Base-by-base conservation (phyloP, 2,797 vertebrate species). In the Lophotriccus pileatus region DNA sequence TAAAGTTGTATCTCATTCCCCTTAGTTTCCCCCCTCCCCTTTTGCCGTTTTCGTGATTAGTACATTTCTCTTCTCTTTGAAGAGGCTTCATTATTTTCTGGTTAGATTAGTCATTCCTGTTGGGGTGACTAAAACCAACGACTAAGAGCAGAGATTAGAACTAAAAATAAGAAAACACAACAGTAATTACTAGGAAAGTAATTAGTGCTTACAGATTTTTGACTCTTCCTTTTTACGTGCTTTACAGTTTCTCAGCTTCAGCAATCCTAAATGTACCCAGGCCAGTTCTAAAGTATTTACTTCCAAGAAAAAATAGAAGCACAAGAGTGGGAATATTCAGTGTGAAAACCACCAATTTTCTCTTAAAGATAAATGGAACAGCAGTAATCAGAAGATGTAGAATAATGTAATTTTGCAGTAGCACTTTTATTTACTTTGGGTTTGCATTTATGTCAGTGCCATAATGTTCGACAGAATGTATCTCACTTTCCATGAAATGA, bases 101-200 rank as follows among this genome's bases (percentile, higher is more conserved):
- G 79, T 80, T 79, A 67, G 41, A 74, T 94, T 96, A 96, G 80
- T 95, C 93, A 97, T 83, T 94, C 50, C 84, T 49, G 41, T 64
- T 88, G 60, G 25, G 52, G 73, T 96, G 94, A 97, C 89, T 96
- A 96, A 97, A 94, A 76, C 21, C 43, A 84, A 47, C 91, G 91
- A 96, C 86, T 96, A 96, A 95, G 72, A 96, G 79, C 74, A 84
- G 5, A 95, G 64, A 94, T 94, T 93, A 90, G 63, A 56, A 56
- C 79, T 93, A 97, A 97, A 97, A 96, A 96, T 95, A 95, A 91
- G 83, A 94, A 95, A 95, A 92, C 87, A 79, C 72, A 95, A 44
- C 52, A 84, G 64, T 69, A 95, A 89, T 93, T 93, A 91, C 68
- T 66, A 83, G 80, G 52, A 84, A 84, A 92, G 46, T 85, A 96